Percentiles rank a stretch among this genome's conserved stretches.
Evolutionary conservation across 2,113 vertebrate genomes (phyloP).

Genomic region (Epinephelus moara): DNA sequence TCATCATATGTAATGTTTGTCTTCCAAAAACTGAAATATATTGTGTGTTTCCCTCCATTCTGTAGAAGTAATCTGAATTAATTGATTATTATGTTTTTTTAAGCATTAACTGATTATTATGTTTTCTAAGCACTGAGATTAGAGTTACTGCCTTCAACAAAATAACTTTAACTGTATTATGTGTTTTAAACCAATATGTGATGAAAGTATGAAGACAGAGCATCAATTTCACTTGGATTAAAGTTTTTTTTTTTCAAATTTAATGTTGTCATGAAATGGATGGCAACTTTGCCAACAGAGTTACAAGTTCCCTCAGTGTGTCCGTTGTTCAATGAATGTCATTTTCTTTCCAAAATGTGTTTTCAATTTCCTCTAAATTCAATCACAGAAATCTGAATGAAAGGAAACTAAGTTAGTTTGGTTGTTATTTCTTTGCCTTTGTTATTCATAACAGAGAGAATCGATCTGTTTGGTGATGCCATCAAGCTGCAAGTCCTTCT

Average conservation of each 20-base stretch:
- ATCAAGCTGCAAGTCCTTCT: conserved; percentile 37
- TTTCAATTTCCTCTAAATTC: not conserved
- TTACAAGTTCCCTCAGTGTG: not conserved
- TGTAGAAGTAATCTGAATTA: not conserved
- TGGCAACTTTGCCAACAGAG: not conserved
- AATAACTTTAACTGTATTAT: not conserved
- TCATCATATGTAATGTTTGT: not conserved
- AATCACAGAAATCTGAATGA: not conserved
- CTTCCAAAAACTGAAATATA: not conserved
- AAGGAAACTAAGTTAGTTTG: not conserved
- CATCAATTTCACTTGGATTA: too few relatives aligned
- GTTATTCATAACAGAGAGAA: conserved; percentile 1
- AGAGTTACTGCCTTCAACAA: not conserved
- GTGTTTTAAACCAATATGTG: not conserved
- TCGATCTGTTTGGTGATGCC: conserved; percentile 30
- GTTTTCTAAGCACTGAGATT: not conserved
- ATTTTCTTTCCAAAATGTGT: not conserved
- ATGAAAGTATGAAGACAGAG: not conserved
- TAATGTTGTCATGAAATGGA: not conserved
- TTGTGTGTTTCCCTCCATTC: not conserved
- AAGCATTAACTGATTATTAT: not conserved
- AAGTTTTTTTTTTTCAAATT: not conserved
- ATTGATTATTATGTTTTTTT: not conserved
- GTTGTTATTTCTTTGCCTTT: conserved; percentile 1
- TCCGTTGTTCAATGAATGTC: not conserved